Conservation (phyloP, 2,888 invertebrate species). For the Trichacis sp. region DNA sequence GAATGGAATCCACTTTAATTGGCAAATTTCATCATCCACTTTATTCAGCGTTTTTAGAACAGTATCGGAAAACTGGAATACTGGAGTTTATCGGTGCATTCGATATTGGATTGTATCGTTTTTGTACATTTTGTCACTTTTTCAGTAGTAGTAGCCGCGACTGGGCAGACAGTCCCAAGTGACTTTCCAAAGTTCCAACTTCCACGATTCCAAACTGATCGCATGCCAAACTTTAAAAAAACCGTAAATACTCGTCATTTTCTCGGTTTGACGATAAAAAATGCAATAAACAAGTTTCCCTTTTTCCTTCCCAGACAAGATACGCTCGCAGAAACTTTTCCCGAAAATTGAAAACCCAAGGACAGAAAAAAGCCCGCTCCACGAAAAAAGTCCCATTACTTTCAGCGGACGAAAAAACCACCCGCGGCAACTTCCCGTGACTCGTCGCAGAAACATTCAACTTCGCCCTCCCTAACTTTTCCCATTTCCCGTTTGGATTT, state of each 20-base stretch:
- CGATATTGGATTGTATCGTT: background rate
- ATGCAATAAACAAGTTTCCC: no score
- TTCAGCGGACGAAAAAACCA: background rate
- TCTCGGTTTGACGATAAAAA: no score
- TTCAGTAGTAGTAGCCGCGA: conserved; percentile 19
- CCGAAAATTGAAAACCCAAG: background rate
- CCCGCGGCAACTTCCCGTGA: background rate
- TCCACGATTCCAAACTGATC: no score
- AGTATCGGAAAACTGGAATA: background rate
- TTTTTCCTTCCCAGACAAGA: no score
- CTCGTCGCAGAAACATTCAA: background rate
- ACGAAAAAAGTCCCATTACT: background rate
- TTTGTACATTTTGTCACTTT: conserved; percentile 5
- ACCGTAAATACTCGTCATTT: no score
- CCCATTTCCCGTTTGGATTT: conserved; percentile 5
- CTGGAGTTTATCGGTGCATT: background rate
- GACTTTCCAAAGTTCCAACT: conserved; percentile 2
- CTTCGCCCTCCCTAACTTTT: background rate
- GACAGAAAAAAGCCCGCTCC: background rate
- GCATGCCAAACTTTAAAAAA: no score
- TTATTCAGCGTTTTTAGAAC: background rate
- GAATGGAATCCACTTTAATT: no score
- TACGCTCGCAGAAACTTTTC: no score
- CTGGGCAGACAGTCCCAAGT: conserved; percentile 6
- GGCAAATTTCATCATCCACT: background rate